Base-by-base conservation (phyloP, 2,797 vertebrate genomes). In the Sparus aurata region DNA sequence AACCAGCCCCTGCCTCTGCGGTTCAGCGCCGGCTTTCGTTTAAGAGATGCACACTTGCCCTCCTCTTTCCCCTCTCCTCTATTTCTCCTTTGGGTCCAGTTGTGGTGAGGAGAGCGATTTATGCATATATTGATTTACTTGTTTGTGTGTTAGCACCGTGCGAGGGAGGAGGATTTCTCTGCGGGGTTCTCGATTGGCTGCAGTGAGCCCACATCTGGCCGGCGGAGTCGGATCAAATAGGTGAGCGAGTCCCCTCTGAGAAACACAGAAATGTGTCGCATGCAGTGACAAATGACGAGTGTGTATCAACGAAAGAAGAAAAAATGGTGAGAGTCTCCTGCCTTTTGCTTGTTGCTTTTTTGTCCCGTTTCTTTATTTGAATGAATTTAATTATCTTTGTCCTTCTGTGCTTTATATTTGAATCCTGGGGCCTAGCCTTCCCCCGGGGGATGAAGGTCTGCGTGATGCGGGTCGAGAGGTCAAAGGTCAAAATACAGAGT, bases 61-160 rank as follows among this genome's bases (percentile, higher is more conserved):
- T 80, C 75, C 77, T 72, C 76, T 20, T 71, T 58, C 55, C 34
- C 50, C 66, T 34, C 30, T 54, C 55, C 25, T 77, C 60, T 22
- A 66, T 81, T 72, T 78, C 58, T 92, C 92, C 90, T 84, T 38
- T 79, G 87, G 89, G 91, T 86, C 80, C 82, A 83, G 79, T 92
- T 88, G 83, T 84, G 89, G 70, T 84, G 85, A 82, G 89, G 86
- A 64, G 63, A 80, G 64, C 85, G 88, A 94, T 95, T 91, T 92
- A 94, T 94, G 90, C 84, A 68, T 83, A 69, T 88, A 90, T 93
- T 91, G 92, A 92, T 92, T 91, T 91, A 85, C 93, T 94, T 87
- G 86, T 92, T 90, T 91, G 88, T 79, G 70, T 73, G 87, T 89
- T 87, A 81, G 77, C 67, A 70, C 25, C 63, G 74, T 74, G 80